These are phyloP conservation scores for Melinaea menophilus DNA, from an alignment of 2,888 invertebrate species.

Conservation along the genomic window DNA sequence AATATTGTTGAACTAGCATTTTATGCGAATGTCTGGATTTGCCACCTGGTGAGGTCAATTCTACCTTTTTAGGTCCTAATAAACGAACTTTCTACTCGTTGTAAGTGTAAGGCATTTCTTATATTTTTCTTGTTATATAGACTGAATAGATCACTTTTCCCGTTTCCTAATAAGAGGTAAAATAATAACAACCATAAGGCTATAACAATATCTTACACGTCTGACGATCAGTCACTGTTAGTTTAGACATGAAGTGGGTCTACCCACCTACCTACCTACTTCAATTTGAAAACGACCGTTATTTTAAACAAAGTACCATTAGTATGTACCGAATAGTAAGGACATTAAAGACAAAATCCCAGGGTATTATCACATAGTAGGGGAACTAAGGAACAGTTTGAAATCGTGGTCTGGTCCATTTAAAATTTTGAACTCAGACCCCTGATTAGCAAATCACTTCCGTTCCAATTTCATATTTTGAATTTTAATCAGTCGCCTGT, in stretches of 20 bases:
- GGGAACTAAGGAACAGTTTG: background rate
- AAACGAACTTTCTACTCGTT: background rate
- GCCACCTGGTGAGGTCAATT: background rate
- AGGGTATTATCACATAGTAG: background rate
- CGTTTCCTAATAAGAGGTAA: too few species aligned
- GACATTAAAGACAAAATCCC: background rate
- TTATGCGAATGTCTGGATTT: background rate
- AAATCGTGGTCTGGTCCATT: conserved; percentile 24
- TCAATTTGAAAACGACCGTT: too few species aligned
- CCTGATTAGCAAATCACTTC: conserved; percentile 29
- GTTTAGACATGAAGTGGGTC: too few species aligned
- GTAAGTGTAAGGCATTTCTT: background rate
- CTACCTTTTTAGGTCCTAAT: background rate
- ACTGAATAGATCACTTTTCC: too few species aligned
- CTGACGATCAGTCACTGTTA: too few species aligned
- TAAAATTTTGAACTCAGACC: conserved; percentile 29
- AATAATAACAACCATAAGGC: too few species aligned
- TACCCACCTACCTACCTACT: too few species aligned
- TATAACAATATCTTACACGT: too few species aligned
- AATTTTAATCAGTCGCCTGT: conserved; percentile 18
- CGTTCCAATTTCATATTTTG: conserved; percentile 22
- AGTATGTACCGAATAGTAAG: too few species aligned
- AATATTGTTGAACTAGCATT: background rate
- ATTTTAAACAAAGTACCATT: too few species aligned
- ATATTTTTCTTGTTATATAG: background rate